Conservation (phyloP, 2,888 invertebrate species). For the Myopa testacea region DNA sequence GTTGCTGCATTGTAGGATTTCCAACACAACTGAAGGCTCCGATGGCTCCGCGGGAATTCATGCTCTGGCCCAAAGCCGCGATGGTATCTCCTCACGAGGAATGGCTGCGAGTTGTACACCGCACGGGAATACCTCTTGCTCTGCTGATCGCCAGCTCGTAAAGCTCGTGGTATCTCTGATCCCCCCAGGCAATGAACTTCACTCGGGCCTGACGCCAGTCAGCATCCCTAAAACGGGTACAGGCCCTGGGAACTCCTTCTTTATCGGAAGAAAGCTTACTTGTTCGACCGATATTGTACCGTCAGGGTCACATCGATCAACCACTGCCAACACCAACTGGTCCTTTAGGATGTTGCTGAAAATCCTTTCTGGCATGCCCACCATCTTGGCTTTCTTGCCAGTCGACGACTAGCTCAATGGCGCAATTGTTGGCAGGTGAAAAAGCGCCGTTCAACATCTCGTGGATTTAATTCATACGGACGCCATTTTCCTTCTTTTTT, state of each 20-base stretch:
- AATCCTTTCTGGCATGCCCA: neutral
- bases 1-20: neutral
- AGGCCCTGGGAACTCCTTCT: conserved; percentile 11
- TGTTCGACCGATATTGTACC: neutral
- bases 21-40: neutral
- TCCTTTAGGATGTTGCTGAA: neutral
- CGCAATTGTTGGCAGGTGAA: too few relatives aligned
- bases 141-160: neutral
- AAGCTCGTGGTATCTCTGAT: neutral
- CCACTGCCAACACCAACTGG: neutral
- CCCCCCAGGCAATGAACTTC: neutral
- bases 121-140: neutral
- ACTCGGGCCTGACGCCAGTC: conserved; percentile 19
- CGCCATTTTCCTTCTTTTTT: too few relatives aligned
- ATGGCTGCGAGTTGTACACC: conserved; percentile 14
- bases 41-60: conserved; percentile 32
- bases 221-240: conserved; percentile 11
- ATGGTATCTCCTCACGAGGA: neutral
- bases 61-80: neutral
- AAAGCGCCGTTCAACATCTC: too few relatives aligned
- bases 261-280: conserved; percentile 11
- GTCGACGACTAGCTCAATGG: neutral
- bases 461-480: too few relatives aligned
- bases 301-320: conserved; percentile 10
- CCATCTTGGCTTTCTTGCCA: neutral